Evolutionary conservation across 2,113 vertebrate genomes (phyloP), one percentile per base, ranked within the genome.

Genomic region (Hippolais icterina): DNA sequence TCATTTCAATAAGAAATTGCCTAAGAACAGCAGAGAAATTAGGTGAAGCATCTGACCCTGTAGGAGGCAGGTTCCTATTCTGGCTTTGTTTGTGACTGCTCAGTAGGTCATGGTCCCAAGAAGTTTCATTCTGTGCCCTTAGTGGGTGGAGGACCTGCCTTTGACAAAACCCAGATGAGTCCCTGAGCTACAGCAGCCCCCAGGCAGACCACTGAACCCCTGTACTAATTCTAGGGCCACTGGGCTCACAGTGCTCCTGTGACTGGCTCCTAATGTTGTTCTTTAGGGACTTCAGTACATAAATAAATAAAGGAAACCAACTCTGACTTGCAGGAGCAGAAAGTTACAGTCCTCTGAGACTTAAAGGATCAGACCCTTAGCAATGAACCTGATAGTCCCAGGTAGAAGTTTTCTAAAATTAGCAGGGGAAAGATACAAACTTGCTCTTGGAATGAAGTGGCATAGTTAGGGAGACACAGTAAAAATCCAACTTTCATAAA

Each of bases 261-360:
- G 39, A 17, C 27, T 11, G 6, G 12, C 18, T 59, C 3, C 0
- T 53, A 35, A 0, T 0, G 22, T 6, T 14, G 0, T 21, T 47
- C 69, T 25, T 39, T 25, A n/a, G 44, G 22, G 35, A 37, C 15
- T 24, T 6, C 17, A 71, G 39, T 12, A 33, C 23, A 79, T 2
- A 42, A 86, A 17, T 49, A 74, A 61, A 68, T 29, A 71, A 50
- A 76, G 41, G 37, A 89, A 57, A 46, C 0, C 14, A 44, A 16
- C 2, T 57, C 15, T 46, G 76, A 80, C 11, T 20, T 60, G 16
- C 15, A 66, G 52, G 28, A 66, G 18, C 12, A 2, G 2, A 66
- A 81, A 31, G 20, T 3, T 15, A 16, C 1, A 5, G 44, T 50
- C 17, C 6, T 79, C 31, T 52, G 33, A 65, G 17, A 65, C 15